Evolutionary conservation across 2,888 invertebrate species (phyloP).

Genomic region (Sminthurinus aureus): DNA sequence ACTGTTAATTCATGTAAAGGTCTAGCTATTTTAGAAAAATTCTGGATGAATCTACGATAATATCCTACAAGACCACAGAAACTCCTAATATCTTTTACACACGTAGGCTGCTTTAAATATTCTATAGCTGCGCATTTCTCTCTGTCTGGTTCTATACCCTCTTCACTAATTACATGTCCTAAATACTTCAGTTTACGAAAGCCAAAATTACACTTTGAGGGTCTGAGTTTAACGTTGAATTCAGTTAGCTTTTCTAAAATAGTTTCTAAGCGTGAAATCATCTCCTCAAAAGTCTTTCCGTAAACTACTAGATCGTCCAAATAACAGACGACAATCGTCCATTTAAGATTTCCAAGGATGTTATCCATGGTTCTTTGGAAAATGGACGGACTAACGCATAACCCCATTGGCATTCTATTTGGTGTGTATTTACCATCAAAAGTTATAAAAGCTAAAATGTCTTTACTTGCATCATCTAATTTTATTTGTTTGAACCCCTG

Average conservation of each 20-base stretch:
- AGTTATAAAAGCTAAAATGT: constrained; percentile 62
- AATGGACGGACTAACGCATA: constrained; percentile 57
- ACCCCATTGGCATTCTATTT: constrained; percentile 42
- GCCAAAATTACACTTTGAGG: constrained; percentile 60
- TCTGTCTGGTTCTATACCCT: constrained; percentile 48
- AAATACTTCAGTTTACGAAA: constrained; percentile 59
- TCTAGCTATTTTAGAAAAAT: constrained; percentile 29
- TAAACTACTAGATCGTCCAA: constrained; percentile 27
- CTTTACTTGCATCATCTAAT: constrained; percentile 59
- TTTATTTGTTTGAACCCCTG: constrained; percentile 58
- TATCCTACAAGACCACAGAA: constrained; percentile 43
- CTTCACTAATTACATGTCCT: constrained; percentile 61
- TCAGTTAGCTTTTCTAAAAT: neutral
- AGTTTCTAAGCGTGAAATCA: neutral
- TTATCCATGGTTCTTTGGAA: constrained; percentile 62
- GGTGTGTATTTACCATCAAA: constrained; percentile 62
- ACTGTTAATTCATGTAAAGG: constrained; percentile 28
- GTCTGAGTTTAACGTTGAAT: constrained; percentile 59
- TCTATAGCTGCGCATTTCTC: constrained; percentile 45
- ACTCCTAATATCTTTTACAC: constrained; percentile 21
- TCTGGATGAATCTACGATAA: constrained; percentile 45
- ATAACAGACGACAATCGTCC: constrained; percentile 21
- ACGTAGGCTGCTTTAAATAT: constrained; percentile 29
- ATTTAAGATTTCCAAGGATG: neutral
- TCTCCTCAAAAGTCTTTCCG: constrained; percentile 16